Evolutionary conservation across 2,113 vertebrate species (phyloP), one percentile per base, ranked within the genome.

Genomic region (Thamnophis sirtalis): DNA sequence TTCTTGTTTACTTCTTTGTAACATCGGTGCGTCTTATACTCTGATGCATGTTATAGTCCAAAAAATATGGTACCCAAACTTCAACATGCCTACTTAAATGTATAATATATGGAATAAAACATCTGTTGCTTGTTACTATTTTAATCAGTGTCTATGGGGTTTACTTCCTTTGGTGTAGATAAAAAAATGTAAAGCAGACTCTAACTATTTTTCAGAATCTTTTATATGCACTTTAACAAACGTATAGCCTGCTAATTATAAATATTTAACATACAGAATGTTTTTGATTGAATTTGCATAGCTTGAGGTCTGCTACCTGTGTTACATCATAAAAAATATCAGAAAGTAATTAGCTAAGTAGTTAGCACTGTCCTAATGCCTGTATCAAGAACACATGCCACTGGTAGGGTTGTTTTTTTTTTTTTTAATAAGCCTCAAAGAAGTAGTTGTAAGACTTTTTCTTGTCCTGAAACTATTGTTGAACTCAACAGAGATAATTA

Each of bases 121-220:
- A 13, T 28, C 51, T 80, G 19, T 63, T 63, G 49, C 13, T 26
- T 24, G 63, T n/a, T 87, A 51, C 22, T 68, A n/a, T 55, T 90
- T 94, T 87, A 89, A 43, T 94, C 85, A 89, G 33, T 43, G 3
- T 43, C 3, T 80, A 80, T 21, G 17, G 73, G 17, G 17, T 80
- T 80, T 80, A 43, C 33, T 80, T 73, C 28, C 28, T 33, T 80
- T 80, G 73, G 55, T 1, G 80, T 5, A 58, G 49, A 84, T 43
- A 26, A 88, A 92, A 11, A 26, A 93, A 0, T 51, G 33, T 6
- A 73, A 19, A 50, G 88, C n/a, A 93, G 92, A 6, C n/a, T 38
- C 58, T 87, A 86, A 86, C 86, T 90, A 93, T 94, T 84, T 80
- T 56, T 21, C 53, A 56, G n/a, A 91, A 68, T 5, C 53, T 73